Evolutionary conservation across 2,797 vertebrate species (phyloP).

Genomic region (Avahi laniger): DNA sequence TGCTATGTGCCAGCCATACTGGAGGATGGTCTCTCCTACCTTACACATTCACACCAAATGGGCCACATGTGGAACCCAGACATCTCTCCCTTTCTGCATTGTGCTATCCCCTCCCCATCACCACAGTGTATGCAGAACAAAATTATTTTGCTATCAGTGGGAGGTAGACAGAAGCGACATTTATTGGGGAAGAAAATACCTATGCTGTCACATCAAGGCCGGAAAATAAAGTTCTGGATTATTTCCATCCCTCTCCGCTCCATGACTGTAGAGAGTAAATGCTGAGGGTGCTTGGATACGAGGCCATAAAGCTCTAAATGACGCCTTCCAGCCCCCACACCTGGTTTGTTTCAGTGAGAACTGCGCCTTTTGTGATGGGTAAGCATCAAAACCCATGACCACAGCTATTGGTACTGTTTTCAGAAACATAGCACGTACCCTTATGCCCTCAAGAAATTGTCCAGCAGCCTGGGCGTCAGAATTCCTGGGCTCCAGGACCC

Average conservation of each 20-base stretch:
- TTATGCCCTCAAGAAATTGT: neutral
- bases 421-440: neutral
- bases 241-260: neutral
- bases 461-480: constrained; percentile 15
- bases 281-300: neutral
- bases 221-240: neutral
- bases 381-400: constrained; percentile 16
- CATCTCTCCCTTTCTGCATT: neutral
- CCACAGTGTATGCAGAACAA: neutral
- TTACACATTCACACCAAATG: neutral
- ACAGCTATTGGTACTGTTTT: neutral
- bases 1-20: neutral
- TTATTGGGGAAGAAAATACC: neutral
- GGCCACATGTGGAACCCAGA: neutral
- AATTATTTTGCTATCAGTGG: neutral
- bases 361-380: neutral
- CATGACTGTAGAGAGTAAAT: neutral
- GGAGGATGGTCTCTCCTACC: neutral
- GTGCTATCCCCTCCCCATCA: neutral
- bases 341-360: neutral
- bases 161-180: neutral
- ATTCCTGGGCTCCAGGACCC: constrained; percentile 26
- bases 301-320: neutral
- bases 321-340: neutral
- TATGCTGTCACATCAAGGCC: neutral